These are phyloP conservation scores for Xenentodon cancila DNA, from an alignment of 2,797 vertebrate genomes.

Conservation along the genomic window DNA sequence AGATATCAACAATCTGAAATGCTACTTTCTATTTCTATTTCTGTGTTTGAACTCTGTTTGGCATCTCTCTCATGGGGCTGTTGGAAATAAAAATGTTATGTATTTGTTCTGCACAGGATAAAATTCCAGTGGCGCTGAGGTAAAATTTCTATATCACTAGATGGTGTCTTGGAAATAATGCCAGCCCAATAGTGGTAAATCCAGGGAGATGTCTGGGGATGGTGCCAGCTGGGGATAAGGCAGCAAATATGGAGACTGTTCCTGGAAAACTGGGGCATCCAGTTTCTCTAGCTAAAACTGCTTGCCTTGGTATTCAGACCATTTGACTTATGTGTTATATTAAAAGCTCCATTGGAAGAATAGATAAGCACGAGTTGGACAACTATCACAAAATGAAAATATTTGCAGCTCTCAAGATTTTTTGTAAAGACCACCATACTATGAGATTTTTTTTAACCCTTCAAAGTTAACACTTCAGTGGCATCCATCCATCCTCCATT, in stretches of 20 bases:
- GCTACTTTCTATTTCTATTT: constrained; percentile 27
- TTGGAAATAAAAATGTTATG: constrained; percentile 15
- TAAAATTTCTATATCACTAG: constrained; percentile 46
- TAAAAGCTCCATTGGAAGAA: constrained; percentile 29
- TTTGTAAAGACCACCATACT: constrained; percentile 20
- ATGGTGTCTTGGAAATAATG: constrained; percentile 53
- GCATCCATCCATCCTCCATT: too few relatives aligned
- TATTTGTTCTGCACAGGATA: constrained; percentile 33
- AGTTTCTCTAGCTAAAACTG: constrained; percentile 60
- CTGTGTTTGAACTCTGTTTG: constrained; percentile 18
- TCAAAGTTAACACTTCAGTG: too few relatives aligned
- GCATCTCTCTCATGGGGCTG: not conserved
- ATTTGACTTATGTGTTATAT: constrained; percentile 44
- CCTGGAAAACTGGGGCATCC: constrained; percentile 70
- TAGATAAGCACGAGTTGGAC: constrained; percentile 27
- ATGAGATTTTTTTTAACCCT: not conserved
- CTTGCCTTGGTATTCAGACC: constrained; percentile 43
- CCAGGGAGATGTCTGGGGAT: constrained; percentile 57
- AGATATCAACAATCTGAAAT: constrained; percentile 24
- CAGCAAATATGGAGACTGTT: constrained; percentile 56
- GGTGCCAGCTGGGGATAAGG: constrained; percentile 60
- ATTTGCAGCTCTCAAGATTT: constrained; percentile 2
- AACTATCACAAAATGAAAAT: constrained; percentile 23
- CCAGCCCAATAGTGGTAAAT: constrained; percentile 50
- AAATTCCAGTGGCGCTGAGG: constrained; percentile 33